Conservation (phyloP, 2,888 invertebrate species). For the Salticus scenicus region DNA sequence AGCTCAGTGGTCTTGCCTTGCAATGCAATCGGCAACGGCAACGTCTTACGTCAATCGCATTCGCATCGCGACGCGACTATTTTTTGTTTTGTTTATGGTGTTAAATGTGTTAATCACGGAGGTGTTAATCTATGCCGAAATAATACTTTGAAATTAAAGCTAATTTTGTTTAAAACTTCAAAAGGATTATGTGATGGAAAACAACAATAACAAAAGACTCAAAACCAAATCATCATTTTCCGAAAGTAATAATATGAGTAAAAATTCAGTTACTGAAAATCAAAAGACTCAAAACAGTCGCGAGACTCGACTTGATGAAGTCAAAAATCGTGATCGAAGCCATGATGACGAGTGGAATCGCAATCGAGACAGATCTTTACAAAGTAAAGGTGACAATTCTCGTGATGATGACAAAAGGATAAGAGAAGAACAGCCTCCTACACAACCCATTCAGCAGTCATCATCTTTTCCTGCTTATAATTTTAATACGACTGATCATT, state of each 20-base stretch:
- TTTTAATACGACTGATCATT: slow-evolving; percentile 5
- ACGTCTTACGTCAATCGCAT: no score
- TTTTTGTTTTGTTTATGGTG: no score
- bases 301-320: background rate
- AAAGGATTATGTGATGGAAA: no score
- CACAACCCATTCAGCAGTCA: background rate
- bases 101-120: no score
- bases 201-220: background rate
- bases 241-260: background rate
- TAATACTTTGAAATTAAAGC: no score
- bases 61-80: no score
- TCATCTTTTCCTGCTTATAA: background rate
- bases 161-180: no score
- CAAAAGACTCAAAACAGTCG: background rate
- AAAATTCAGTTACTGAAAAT: background rate
- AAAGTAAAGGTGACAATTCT: background rate
- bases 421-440: background rate
- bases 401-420: slow-evolving; percentile 5
- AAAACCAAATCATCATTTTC: background rate
- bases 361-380: background rate
- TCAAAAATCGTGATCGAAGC: slow-evolving; percentile 14
- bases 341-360: slow-evolving; percentile 8
- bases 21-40: no score
- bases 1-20: no score
- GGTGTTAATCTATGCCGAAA: no score